Percentiles rank a stretch among this genome's conserved stretches.
Evolutionary conservation across 2,888 invertebrate species (phyloP).

Genomic region (Cheilosia pagana): DNA sequence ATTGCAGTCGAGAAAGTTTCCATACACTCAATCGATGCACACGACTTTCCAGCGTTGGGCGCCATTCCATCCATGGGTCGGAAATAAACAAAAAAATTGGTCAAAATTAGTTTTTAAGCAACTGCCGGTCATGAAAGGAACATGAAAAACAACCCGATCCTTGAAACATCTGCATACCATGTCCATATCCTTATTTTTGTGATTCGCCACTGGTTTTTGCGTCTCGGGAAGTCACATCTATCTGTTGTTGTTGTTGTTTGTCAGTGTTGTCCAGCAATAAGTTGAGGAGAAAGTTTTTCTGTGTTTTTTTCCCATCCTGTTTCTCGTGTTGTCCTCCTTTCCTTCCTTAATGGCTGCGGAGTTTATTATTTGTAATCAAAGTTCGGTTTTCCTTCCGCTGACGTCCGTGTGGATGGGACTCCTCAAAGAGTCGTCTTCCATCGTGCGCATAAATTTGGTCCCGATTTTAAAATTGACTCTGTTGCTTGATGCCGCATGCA

Average conservation of each 20-base stretch:
- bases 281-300: slow-evolving; percentile 23
- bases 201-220: slow-evolving; percentile 4
- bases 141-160: slow-evolving; percentile 26
- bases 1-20: slow-evolving; percentile 57
- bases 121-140: slow-evolving; percentile 39
- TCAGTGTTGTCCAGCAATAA: background rate
- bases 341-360: slow-evolving; percentile 59
- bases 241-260: slow-evolving; percentile 8
- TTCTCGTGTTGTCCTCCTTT: slow-evolving; percentile 21
- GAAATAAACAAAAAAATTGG: slow-evolving; percentile 4
- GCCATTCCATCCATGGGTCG: slow-evolving; percentile 25
- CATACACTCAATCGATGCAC: slow-evolving; percentile 40
- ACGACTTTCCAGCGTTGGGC: slow-evolving; percentile 31
- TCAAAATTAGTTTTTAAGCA: slow-evolving; percentile 61
- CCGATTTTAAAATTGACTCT: slow-evolving; percentile 50
- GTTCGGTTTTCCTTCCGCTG: slow-evolving; percentile 52
- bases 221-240: slow-evolving; percentile 25
- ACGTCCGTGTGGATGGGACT: slow-evolving; percentile 1
- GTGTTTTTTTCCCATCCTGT: slow-evolving; percentile 26
- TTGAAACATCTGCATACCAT: slow-evolving; percentile 58
- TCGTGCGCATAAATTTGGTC: slow-evolving; percentile 45
- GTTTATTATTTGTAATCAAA: slow-evolving; percentile 70
- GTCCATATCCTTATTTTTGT: slow-evolving; percentile 7
- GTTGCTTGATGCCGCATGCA: slow-evolving; percentile 21
- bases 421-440: slow-evolving; percentile 2